Evolutionary conservation across 2,888 invertebrate species (phyloP), one percentile per base, ranked within the genome.

Genomic region (Lobophora halterata): DNA sequence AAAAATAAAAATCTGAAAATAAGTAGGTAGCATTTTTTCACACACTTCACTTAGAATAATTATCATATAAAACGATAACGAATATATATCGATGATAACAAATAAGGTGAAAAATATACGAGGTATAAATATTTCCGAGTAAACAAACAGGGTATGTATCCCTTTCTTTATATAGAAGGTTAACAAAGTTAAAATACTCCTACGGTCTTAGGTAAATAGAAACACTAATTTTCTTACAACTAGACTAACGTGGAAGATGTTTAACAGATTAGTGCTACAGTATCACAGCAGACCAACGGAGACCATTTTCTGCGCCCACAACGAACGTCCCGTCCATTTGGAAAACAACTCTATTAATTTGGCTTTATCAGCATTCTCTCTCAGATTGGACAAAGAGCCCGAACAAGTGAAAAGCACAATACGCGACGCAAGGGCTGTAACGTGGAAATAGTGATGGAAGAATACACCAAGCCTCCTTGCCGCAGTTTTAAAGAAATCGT

Each of bases 1-100:
- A 82, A 85, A 86, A 86, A 82, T 80, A 86, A 87, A 85, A 87
- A 86, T 83, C 85, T 85, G 82, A 86, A 85, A 86, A 82, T 85
- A 86, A 85, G 75, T 83, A 81, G 74, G 83, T 79, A 86, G 81
- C 68, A 80, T 86, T 85, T 86, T 86, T 85, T 85, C 79, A 85
- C 75, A 83, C 74, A 81, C 76, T 79, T 83, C 77, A 70, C 77
- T 82, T 80, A 80, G 61, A 68, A 67, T 72, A 71, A 63, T 71
- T 53, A 77, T 71, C 63, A 73, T 79, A 74, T 74, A 80, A 80
- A 80, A 75, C 72, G 68, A 61, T 73, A 72, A 76, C 69, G 70
- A 69, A 73, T 76, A 74, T 35, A 35, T 12, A n/a, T 36, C 23
- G 32, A 71, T 75, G 65, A 64, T 74, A 78, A 82, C 74, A 79